Percentiles rank a stretch among this genome's conserved stretches.
Evolutionary conservation across 2,113 vertebrate species (phyloP).

Genomic region (Boleophthalmus pectinirostris): DNA sequence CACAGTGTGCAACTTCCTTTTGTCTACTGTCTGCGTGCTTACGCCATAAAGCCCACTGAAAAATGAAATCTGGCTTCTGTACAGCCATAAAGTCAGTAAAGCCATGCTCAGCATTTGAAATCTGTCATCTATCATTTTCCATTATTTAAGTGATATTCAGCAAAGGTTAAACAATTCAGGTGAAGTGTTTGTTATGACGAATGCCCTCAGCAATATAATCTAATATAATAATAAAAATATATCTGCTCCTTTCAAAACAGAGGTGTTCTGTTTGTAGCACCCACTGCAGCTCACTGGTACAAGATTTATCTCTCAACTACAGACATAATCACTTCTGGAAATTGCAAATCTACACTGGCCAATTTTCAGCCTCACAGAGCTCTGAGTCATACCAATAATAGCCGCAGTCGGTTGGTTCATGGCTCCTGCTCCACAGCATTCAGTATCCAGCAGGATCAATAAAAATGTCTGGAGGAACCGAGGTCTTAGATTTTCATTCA

Average conservation of each 20-base stretch:
- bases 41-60: background rate
- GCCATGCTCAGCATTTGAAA: background rate
- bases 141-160: constrained; percentile 11
- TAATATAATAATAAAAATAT: background rate
- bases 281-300: background rate
- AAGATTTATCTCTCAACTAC: constrained; percentile 1
- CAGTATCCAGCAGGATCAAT: constrained; percentile 32
- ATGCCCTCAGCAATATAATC: background rate
- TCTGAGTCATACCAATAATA: constrained; percentile 42
- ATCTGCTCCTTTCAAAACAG: background rate
- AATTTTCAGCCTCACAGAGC: constrained; percentile 27
- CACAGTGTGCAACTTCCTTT: background rate
- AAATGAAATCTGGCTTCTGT: background rate
- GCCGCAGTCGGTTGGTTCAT: constrained; percentile 22
- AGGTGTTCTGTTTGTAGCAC: background rate
- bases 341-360: constrained; percentile 23
- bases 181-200: background rate
- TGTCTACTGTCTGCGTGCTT: background rate
- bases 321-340: constrained; percentile 8
- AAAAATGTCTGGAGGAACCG: background rate
- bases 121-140: background rate
- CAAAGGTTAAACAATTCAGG: constrained; percentile 20
- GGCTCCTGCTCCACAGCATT: constrained; percentile 22
- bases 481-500: background rate
- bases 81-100: background rate